Conservation (phyloP, 2,888 invertebrate genomes). For the Panopea generosa region DNA sequence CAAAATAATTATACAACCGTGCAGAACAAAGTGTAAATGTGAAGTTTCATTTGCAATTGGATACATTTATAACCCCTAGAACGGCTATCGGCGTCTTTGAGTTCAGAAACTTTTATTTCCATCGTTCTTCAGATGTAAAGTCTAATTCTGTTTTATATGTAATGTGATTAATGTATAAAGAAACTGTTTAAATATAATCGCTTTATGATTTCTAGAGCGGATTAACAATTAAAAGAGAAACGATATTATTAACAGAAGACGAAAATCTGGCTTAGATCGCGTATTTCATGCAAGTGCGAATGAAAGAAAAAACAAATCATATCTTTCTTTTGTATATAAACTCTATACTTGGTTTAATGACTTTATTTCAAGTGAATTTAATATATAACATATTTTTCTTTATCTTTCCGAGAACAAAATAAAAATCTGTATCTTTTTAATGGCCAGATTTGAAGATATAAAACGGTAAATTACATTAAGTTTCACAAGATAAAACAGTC, state of each 20-base stretch:
- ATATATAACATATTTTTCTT: slow-evolving; percentile 38
- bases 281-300: slow-evolving; percentile 22
- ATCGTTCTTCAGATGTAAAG: not conserved
- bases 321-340: slow-evolving; percentile 37
- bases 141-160: slow-evolving; percentile 6
- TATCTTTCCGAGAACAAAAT: slow-evolving; percentile 22
- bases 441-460: slow-evolving; percentile 34
- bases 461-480: slow-evolving; percentile 21
- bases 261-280: slow-evolving; percentile 24
- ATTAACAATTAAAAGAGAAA: slow-evolving; percentile 36
- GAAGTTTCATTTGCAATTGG: no score
- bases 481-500: slow-evolving; percentile 38
- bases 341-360: slow-evolving; percentile 34
- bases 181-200: slow-evolving; percentile 20
- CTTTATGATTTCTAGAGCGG: slow-evolving; percentile 14
- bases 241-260: slow-evolving; percentile 14
- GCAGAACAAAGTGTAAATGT: no score
- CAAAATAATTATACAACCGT: no score
- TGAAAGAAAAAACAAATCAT: slow-evolving; percentile 26
- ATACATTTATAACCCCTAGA: no score
- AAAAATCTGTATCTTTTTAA: slow-evolving; percentile 37
- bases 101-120: no score
- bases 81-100: no score
- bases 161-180: slow-evolving; percentile 19
- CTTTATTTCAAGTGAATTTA: slow-evolving; percentile 41